phyloP scores from a whole-genome alignment of 2,888 invertebrate species.

The Carcina quercana region DNA sequence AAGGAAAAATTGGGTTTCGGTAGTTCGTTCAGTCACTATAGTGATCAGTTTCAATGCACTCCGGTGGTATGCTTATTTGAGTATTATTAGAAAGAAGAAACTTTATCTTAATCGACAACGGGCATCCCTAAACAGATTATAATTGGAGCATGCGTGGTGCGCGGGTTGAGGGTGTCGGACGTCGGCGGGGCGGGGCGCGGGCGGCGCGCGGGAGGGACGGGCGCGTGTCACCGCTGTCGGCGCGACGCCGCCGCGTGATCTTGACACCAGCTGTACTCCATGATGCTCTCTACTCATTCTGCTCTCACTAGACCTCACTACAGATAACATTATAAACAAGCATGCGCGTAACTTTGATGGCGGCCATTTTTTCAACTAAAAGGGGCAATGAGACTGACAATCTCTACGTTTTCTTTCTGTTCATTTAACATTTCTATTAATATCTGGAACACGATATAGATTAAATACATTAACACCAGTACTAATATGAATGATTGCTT shows the following conservation, averaged over 20 bases:
- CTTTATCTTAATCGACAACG: conserved; percentile 55
- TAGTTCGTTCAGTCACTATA: background rate
- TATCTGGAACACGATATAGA: too few relatives aligned
- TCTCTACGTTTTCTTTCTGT: too few relatives aligned
- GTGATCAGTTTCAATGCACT: background rate
- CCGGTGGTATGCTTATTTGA: background rate
- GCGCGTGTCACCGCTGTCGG: conserved; percentile 19
- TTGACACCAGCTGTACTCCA: conserved; percentile 66
- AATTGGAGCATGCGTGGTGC: conserved; percentile 74
- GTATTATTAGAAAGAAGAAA: conserved; percentile 9
- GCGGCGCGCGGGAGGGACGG: conserved; percentile 40
- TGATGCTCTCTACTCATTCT: conserved; percentile 38
- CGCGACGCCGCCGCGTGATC: conserved; percentile 51
- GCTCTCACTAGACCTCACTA: too few relatives aligned
- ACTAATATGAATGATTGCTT: too few relatives aligned
- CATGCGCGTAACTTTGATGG: too few relatives aligned
- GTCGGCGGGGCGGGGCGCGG: conserved; percentile 26
- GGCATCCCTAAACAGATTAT: conserved; percentile 72
- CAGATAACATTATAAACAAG: too few relatives aligned
- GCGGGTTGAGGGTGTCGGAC: conserved; percentile 51
- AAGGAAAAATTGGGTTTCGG: background rate
- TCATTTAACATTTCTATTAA: too few relatives aligned
- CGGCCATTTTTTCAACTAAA: too few relatives aligned
- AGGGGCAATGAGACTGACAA: too few relatives aligned
- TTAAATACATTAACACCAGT: too few relatives aligned